Evolutionary conservation across 2,888 invertebrate species (phyloP).

Genomic region (Eupithecia insigniata): DNA sequence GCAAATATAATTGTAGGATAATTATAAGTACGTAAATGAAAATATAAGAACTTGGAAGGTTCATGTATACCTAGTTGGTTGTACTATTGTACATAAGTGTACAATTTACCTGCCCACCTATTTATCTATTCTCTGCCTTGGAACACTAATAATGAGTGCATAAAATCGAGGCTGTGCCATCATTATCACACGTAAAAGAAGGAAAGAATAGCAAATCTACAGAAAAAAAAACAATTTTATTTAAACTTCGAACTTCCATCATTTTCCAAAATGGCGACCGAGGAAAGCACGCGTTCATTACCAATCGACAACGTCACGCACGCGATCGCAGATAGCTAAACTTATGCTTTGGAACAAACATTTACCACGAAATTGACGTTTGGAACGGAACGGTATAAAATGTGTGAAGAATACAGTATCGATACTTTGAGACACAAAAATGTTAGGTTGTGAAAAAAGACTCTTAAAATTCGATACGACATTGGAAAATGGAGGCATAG

Average conservation of each 20-base stretch:
- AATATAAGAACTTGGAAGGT: background rate
- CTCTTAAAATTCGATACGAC: background rate
- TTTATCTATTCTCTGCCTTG: background rate
- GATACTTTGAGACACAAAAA: slow-evolving; percentile 32
- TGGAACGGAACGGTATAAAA: slow-evolving; percentile 38
- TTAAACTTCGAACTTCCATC: slow-evolving; percentile 48
- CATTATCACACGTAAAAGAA: slow-evolving; percentile 29
- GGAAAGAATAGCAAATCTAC: background rate
- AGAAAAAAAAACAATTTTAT: slow-evolving; percentile 37
- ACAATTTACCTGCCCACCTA: no score
- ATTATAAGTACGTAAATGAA: background rate
- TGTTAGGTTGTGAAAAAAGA: background rate
- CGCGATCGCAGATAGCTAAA: slow-evolving; percentile 45
- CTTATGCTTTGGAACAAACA: slow-evolving; percentile 41
- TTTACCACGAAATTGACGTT: slow-evolving; percentile 42
- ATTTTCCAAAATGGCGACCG: slow-evolving; percentile 66
- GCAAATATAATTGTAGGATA: background rate
- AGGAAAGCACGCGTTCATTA: slow-evolving; percentile 59
- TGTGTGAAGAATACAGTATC: slow-evolving; percentile 29
- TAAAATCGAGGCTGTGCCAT: background rate
- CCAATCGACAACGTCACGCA: slow-evolving; percentile 59
- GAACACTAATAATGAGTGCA: background rate
- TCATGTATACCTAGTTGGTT: background rate
- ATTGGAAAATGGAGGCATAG: background rate
- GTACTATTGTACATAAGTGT: background rate